phyloP scores from a whole-genome alignment of 1,140 invertebrate species.

The Leucophenga varia region DNA sequence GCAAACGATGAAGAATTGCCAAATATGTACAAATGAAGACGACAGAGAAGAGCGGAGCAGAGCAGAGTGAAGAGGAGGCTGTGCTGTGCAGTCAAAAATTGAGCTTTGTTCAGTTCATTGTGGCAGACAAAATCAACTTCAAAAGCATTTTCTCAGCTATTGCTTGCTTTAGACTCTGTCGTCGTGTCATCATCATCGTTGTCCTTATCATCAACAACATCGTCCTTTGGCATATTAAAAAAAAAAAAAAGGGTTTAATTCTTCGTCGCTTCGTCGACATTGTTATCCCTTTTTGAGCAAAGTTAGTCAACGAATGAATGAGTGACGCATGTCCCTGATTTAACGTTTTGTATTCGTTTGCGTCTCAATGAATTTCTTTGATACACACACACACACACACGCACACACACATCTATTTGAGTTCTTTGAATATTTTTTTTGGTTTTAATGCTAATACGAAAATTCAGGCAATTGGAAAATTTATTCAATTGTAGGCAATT shows the following conservation, averaged over 20 bases:
- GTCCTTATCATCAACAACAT: no score
- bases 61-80: no score
- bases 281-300: no score
- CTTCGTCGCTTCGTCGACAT: no score
- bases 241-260: no score
- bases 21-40: slow-evolving; percentile 19
- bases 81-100: background rate
- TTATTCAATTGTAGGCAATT: slow-evolving; percentile 54
- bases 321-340: slow-evolving; percentile 31
- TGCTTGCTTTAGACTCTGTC: no score
- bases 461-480: slow-evolving; percentile 52
- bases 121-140: background rate
- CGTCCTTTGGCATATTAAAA: no score
- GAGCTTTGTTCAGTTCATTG: background rate
- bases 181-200: no score
- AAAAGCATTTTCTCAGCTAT: no score
- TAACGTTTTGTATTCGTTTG: slow-evolving; percentile 34
- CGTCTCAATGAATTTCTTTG: slow-evolving; percentile 15
- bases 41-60: no score
- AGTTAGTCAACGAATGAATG: background rate
- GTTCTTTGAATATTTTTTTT: no score
- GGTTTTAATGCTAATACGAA: slow-evolving; percentile 43
- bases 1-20: slow-evolving; percentile 6
- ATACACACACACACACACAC: slow-evolving; percentile 4
- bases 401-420: slow-evolving; percentile 5